phyloP scores from a whole-genome alignment of 2,113 vertebrate genomes.

The Nettapus auritus region DNA sequence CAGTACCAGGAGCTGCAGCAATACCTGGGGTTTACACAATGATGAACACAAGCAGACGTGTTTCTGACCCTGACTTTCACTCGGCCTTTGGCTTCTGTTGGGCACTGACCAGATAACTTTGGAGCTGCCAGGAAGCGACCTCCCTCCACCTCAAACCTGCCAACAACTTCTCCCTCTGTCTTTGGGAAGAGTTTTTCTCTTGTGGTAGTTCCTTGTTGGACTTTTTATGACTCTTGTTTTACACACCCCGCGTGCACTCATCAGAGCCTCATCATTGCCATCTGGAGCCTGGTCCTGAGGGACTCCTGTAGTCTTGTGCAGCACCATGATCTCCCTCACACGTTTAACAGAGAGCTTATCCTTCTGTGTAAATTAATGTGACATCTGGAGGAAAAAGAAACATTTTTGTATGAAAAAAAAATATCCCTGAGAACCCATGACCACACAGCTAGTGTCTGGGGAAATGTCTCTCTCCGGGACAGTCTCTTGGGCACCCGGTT shows the following conservation, averaged over 20 bases:
- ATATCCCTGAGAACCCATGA: constrained; percentile 21
- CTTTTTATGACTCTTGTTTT: background rate
- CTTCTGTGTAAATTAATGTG: background rate
- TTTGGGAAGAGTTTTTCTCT: background rate
- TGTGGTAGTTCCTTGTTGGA: background rate
- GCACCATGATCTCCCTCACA: constrained; percentile 9
- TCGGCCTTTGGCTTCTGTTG: background rate
- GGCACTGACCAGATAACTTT: background rate
- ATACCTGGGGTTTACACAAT: rapidly evolving
- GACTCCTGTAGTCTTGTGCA: background rate
- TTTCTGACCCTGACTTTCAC: rapidly evolving
- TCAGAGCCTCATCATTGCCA: background rate
- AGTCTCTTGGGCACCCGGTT: background rate
- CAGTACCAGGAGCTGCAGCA: background rate
- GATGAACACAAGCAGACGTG: background rate
- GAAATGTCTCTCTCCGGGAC: background rate
- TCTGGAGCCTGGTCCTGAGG: background rate
- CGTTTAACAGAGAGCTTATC: background rate
- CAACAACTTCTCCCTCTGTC: background rate
- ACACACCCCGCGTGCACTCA: background rate
- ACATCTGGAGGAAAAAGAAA: constrained; percentile 33
- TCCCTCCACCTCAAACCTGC: background rate
- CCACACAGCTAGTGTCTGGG: background rate
- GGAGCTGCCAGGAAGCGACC: background rate
- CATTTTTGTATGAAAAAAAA: constrained; percentile 21